Base-by-base conservation (phyloP, 1,140 invertebrate species). In the Cotesia vestalis region DNA sequence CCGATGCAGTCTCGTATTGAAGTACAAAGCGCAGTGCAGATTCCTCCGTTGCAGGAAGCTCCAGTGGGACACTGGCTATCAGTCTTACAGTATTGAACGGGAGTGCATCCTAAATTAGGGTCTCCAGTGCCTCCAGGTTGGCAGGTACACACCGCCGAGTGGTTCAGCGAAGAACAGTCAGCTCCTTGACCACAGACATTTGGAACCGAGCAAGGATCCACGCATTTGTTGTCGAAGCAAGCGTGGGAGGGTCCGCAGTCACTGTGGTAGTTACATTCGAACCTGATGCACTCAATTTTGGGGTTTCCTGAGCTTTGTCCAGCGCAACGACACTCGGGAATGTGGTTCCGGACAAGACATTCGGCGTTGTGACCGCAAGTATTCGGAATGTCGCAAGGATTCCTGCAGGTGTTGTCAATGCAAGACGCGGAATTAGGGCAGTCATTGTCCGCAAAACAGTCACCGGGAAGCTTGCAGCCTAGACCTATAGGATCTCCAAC, bases 111-210 rank as follows among this genome's bases (percentile, higher is more conserved):
- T 38, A 95, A 86, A 69, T 93, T 91, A 14, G 95, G 93, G 86
- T 96, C 94, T 61, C 95, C 95, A 8, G 94, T 95, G 70, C 90
- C 93, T 17, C 94, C 95, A 14, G 93, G 87, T 79, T 91, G 86
- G 81, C 96, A 97, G 4, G 90, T 90, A 79, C 95, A 97, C 11
- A 93, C 87, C 2, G 92, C 92, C n/a, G 92, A 89, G 76, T 94
- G 93, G 80, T 92, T 93, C 66, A 88, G 87, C 0, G 92, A 88
- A 11, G 85, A 85, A 79, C 94, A 95, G 61, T 90, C 89, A 1
- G 95, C 92, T 78, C 93, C 92, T 72, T 91, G 89, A 1, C 95
- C 95, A 79, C 95, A 97, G 4, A 93, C 92, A 76, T 95, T 94
- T 1, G 91, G 89, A 27, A 95, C 86, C 1, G 89, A 90, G 79